Percentiles rank a stretch among this genome's conserved stretches.
Conservation (phyloP, 2,113 vertebrate species). For the Leptobrachium ailaonicum region DNA sequence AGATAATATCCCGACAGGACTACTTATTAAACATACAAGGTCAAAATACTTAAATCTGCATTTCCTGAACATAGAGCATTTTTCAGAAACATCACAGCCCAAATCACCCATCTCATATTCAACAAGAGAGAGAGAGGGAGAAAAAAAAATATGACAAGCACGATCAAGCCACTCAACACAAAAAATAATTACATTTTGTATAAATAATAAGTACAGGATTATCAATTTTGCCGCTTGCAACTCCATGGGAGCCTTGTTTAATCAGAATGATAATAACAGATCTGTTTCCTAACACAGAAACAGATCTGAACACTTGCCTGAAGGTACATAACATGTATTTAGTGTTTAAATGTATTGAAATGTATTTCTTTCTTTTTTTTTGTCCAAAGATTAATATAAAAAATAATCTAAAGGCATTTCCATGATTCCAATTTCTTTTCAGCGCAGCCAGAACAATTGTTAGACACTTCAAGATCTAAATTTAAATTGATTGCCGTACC, state of each 20-base stretch:
- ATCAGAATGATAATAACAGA: slow-evolving; percentile 23
- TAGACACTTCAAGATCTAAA: not conserved
- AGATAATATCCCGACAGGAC: too few relatives aligned
- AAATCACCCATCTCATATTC: too few relatives aligned
- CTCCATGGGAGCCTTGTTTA: slow-evolving; percentile 18
- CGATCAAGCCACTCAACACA: not conserved
- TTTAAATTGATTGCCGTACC: not conserved
- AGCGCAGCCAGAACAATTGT: slow-evolving; percentile 28
- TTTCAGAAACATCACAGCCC: too few relatives aligned
- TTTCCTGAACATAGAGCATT: too few relatives aligned
- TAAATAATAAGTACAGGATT: slow-evolving; percentile 21
- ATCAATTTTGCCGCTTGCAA: slow-evolving; percentile 23
- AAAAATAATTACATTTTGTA: slow-evolving; percentile 16
- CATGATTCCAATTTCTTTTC: slow-evolving; percentile 43
- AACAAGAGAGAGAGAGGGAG: too few relatives aligned
- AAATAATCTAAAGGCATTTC: slow-evolving; percentile 16
- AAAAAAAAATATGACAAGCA: too few relatives aligned
- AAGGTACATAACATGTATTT: slow-evolving; percentile 35
- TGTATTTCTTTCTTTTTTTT: not conserved
- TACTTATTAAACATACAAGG: too few relatives aligned
- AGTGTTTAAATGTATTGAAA: slow-evolving; percentile 18
- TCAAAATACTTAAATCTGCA: too few relatives aligned
- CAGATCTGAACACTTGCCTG: slow-evolving; percentile 15
- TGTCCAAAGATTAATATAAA: not conserved
- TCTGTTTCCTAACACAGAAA: slow-evolving; percentile 17